Evolutionary conservation across 2,797 vertebrate species (phyloP).

Genomic region (Poeciliopsis infans): DNA sequence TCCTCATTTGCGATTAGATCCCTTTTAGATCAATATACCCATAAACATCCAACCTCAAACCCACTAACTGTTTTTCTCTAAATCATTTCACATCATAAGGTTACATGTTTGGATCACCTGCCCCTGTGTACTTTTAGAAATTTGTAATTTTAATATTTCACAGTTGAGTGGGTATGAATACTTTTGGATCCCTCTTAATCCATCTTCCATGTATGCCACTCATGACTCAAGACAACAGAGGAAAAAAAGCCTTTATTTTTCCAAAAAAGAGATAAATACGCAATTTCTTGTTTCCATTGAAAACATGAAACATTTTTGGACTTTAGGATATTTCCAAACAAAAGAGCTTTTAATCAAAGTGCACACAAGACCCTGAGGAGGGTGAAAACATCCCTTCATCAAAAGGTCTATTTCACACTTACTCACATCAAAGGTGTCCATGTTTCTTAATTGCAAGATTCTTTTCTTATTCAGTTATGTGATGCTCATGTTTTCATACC

Average conservation of each 20-base stretch:
- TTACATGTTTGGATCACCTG: neutral
- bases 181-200: neutral
- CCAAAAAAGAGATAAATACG: slow-evolving; percentile 32
- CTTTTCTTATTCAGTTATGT: slow-evolving; percentile 76
- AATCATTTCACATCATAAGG: neutral
- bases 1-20: neutral
- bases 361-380: slow-evolving; percentile 70
- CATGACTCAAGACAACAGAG: slow-evolving; percentile 14
- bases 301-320: slow-evolving; percentile 67
- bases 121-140: too few relatives aligned
- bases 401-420: slow-evolving; percentile 76
- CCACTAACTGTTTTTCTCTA: neutral
- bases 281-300: slow-evolving; percentile 49
- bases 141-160: neutral
- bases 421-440: slow-evolving; percentile 76
- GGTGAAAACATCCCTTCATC: slow-evolving; percentile 71
- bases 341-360: slow-evolving; percentile 78
- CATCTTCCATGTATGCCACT: neutral
- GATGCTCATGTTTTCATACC: slow-evolving; percentile 73
- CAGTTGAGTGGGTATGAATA: neutral
- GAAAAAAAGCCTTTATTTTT: slow-evolving; percentile 23
- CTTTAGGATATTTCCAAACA: slow-evolving; percentile 75
- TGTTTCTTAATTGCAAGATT: slow-evolving; percentile 76
- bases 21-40: neutral
- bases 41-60: neutral